Base-by-base conservation (phyloP, 2,888 invertebrate species). In the Cyclophora albipunctata region DNA sequence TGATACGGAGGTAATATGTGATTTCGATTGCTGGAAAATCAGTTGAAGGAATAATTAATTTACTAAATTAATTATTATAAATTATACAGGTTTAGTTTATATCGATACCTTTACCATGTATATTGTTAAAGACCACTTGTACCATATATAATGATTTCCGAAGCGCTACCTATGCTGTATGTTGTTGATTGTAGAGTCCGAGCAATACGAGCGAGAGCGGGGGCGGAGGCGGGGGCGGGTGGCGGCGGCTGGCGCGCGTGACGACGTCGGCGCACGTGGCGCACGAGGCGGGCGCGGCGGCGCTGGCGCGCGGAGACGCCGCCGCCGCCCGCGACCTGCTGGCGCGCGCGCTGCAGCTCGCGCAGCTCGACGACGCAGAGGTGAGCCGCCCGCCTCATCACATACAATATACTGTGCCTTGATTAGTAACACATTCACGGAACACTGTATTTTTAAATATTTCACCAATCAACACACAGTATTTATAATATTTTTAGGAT, bases 281-380 rank as follows among this genome's bases (percentile, higher is more conserved):
- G 61, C 99, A 99, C 80, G 99, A 99, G 90, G 94, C 98, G 83
- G 99, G 97, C 20, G 96, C 97, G 0, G 96, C 98, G 47, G 95
- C 96, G 52, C 97, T 95, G 84, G 94, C 95, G 67, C 96, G 95
- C 75, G 92, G 93, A 56, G 94, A 96, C 93, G 93, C 85, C 90
- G 91, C 83, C 54, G 71, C 75, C 51, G 83, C 85, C 3, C 56
- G 69, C 40, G 55, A 87, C 93, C 65, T 94, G 93, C 55, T 93
- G 93, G 58, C 93, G 92, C 73, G 96, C 94, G 98, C 98, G 93
- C 75, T 94, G 0, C 66, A 68, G 34, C 55, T 64, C n/a, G 75
- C 74, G 7, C 49, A 46, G 33, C 50, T 50, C 2, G 62, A 51
- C 49, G 7, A 46, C 7, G 47, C 52, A 2, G 58, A 63, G 48